phyloP scores from a whole-genome alignment of 1,140 invertebrate species.

The Bombus breviceps region DNA sequence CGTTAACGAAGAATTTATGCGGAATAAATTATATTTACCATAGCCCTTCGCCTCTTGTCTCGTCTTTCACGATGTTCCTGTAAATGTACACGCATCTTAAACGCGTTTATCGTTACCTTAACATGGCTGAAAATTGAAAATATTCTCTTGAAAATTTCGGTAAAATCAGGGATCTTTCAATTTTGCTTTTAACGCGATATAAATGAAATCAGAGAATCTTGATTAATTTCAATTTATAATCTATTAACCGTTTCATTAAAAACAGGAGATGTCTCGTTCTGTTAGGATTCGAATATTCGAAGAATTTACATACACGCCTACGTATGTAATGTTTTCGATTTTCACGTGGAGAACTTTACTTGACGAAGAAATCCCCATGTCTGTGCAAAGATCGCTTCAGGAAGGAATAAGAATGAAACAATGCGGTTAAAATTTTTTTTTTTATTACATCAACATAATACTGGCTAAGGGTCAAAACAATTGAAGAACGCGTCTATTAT shows the following conservation, averaged over 20 bases:
- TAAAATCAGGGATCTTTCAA: rapidly evolving
- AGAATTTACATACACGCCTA: no score
- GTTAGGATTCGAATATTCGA: neutral
- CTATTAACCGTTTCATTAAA: rapidly evolving
- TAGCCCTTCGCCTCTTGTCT: constrained; percentile 19
- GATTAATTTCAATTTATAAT: no score
- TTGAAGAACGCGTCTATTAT: constrained; percentile 75
- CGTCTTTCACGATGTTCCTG: no score
- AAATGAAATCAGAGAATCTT: no score
- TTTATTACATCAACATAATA: constrained; percentile 80
- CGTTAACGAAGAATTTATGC: constrained; percentile 74
- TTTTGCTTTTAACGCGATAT: no score
- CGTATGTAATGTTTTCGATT: no score
- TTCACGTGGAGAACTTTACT: neutral
- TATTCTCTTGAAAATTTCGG: no score
- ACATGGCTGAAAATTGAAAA: no score
- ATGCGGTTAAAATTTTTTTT: constrained; percentile 70
- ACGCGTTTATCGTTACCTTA: no score
- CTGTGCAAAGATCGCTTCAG: neutral
- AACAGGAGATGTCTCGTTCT: neutral
- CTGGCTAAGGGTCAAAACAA: constrained; percentile 78
- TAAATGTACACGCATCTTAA: rapidly evolving
- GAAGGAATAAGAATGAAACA: neutral
- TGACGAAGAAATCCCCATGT: neutral
- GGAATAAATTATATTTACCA: constrained; percentile 81